These are phyloP conservation scores for Meiosimyza decipiens DNA, from an alignment of 2,888 invertebrate species.

Conservation along the genomic window DNA sequence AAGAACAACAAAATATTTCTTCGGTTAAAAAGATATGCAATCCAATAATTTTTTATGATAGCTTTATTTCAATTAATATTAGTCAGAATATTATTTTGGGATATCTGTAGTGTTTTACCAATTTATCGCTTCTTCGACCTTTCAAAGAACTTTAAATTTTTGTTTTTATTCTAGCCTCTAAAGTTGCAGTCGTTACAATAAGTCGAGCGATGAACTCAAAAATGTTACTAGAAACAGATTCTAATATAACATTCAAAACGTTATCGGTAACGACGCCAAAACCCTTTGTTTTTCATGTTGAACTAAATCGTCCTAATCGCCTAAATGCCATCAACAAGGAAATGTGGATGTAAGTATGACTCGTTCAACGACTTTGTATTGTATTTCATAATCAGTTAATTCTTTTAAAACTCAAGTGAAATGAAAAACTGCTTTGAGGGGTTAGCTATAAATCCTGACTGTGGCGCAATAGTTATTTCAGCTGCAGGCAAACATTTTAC, in stretches of 20 bases:
- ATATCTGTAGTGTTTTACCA: no score
- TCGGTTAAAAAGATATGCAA: no score
- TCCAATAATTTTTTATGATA: no score
- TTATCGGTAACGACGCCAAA: slow-evolving; percentile 58
- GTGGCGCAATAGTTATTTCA: slow-evolving; percentile 86
- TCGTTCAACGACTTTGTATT: slow-evolving; percentile 6
- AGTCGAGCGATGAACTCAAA: slow-evolving; percentile 37
- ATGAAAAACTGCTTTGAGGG: slow-evolving; percentile 82
- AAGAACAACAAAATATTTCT: no score
- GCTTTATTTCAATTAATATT: no score
- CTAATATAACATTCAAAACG: slow-evolving; percentile 49
- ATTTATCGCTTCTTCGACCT: no score
- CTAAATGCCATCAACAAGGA: slow-evolving; percentile 83
- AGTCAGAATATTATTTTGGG: no score
- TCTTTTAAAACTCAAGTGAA: slow-evolving; percentile 73
- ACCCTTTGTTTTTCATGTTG: slow-evolving; percentile 83
- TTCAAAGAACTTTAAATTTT: neutral
- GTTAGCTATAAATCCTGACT: slow-evolving; percentile 80
- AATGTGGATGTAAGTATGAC: slow-evolving; percentile 83
- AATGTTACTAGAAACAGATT: slow-evolving; percentile 19
- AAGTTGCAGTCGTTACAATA: slow-evolving; percentile 1
- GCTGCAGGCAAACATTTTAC: slow-evolving; percentile 89
- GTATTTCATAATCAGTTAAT: neutral
- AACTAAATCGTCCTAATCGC: slow-evolving; percentile 88
- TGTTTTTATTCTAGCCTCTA: neutral